Percentiles rank a stretch among this genome's conserved stretches.
Conservation (phyloP, 2,797 vertebrate species). For the Chaenodraco wilsoni region DNA sequence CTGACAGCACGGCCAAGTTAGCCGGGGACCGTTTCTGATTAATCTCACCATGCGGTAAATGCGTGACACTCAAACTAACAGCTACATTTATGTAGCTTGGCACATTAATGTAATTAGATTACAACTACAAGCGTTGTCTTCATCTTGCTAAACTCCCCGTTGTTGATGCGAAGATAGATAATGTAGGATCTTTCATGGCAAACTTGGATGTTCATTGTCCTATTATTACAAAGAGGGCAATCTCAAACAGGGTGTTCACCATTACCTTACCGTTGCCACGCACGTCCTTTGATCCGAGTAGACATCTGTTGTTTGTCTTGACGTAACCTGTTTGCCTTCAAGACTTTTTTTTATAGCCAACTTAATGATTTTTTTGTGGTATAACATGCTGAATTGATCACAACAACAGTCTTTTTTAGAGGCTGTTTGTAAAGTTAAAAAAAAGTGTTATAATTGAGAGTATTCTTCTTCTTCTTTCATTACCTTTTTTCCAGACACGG, state of each 20-base stretch:
- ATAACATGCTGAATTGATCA: background rate
- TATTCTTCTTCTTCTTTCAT: background rate
- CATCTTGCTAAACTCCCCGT: background rate
- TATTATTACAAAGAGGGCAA: conserved; percentile 34
- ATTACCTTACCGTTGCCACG: conserved; percentile 66
- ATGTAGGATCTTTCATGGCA: background rate
- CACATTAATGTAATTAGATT: background rate
- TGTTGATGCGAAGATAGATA: background rate
- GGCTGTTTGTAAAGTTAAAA: no score
- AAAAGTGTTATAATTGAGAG: background rate
- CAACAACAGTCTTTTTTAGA: background rate
- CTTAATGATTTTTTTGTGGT: background rate
- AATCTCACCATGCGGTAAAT: conserved; percentile 62
- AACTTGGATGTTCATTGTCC: conserved; percentile 21
- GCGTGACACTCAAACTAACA: conserved; percentile 26
- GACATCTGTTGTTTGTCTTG: background rate
- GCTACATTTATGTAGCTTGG: background rate
- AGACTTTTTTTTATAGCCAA: background rate
- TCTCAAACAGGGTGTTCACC: conserved; percentile 50
- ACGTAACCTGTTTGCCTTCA: background rate
- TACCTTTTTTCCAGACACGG: conserved; percentile 87
- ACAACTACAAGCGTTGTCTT: background rate
- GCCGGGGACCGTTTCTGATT: conserved; percentile 34
- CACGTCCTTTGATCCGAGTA: conserved; percentile 54
- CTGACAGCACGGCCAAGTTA: conserved; percentile 44